Conservation (phyloP, 2,888 invertebrate species). For the Platycheirus albimanus region DNA sequence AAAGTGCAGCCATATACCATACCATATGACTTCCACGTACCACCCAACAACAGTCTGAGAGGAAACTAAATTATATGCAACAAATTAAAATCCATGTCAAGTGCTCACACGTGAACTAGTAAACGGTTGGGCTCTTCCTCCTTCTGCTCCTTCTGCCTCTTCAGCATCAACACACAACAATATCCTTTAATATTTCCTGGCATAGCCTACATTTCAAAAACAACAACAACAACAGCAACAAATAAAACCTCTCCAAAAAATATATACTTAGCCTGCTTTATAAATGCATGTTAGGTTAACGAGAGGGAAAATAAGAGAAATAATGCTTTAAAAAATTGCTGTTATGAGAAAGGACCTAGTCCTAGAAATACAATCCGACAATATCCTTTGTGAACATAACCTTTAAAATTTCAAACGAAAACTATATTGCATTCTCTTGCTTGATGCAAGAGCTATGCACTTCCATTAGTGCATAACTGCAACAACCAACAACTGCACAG, state of each 20-base stretch:
- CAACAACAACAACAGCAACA: too few species aligned
- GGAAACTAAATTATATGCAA: constrained; percentile 62
- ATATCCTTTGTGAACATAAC: constrained; percentile 57
- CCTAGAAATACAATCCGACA: constrained; percentile 50
- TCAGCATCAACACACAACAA: constrained; percentile 7
- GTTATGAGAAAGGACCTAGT: constrained; percentile 46
- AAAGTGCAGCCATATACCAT: neutral
- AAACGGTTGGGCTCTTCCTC: constrained; percentile 22
- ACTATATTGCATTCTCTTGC: constrained; percentile 53
- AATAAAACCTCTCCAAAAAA: constrained; percentile 35
- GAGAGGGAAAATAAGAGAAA: neutral
- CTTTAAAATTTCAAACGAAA: constrained; percentile 66
- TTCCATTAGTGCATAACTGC: constrained; percentile 70
- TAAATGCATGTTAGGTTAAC: constrained; percentile 40
- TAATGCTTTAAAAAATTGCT: neutral
- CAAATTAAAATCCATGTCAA: constrained; percentile 70
- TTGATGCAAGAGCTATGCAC: constrained; percentile 27
- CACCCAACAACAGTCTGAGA: neutral
- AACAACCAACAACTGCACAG: too few species aligned
- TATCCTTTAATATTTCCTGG: neutral
- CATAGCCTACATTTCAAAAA: constrained; percentile 60
- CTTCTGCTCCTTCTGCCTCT: neutral
- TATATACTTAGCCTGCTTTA: constrained; percentile 18
- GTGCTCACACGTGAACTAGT: constrained; percentile 64
- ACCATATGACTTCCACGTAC: too few species aligned